These are phyloP conservation scores for Argyra leucocephala DNA, from an alignment of 2,888 invertebrate species.

Conservation along the genomic window DNA sequence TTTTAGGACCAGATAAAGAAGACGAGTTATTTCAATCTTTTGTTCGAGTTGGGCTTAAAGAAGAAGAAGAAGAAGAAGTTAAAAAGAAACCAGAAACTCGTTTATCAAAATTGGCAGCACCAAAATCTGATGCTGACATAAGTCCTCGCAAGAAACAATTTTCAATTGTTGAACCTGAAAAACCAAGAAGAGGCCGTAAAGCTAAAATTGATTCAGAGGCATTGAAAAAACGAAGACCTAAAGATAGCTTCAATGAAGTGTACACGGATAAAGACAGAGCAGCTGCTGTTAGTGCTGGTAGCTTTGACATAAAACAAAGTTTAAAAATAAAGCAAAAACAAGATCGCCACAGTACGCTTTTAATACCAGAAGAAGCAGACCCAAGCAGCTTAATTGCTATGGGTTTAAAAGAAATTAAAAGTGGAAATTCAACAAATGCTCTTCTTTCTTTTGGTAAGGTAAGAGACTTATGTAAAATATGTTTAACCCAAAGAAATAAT, in stretches of 20 bases:
- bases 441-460: slow-evolving; percentile 71
- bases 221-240: slow-evolving; percentile 36
- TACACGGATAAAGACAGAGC: slow-evolving; percentile 87
- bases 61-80: slow-evolving; percentile 45
- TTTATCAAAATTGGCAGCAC: slow-evolving; percentile 19
- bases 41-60: slow-evolving; percentile 57
- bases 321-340: slow-evolving; percentile 68
- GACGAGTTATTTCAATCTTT: slow-evolving; percentile 72
- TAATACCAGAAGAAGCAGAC: slow-evolving; percentile 70
- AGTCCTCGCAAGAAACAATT: slow-evolving; percentile 19
- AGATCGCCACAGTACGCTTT: slow-evolving; percentile 61
- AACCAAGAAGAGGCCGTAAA: slow-evolving; percentile 32
- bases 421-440: slow-evolving; percentile 63
- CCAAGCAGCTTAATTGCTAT: slow-evolving; percentile 65
- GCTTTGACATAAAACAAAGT: slow-evolving; percentile 79
- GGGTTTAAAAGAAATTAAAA: slow-evolving; percentile 65
- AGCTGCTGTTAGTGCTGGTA: slow-evolving; percentile 68
- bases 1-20: slow-evolving; percentile 58
- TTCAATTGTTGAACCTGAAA: slow-evolving; percentile 19
- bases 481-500: no score
- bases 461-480: slow-evolving; percentile 10
- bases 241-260: slow-evolving; percentile 55
- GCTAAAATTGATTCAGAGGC: slow-evolving; percentile 33
- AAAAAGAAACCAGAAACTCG: slow-evolving; percentile 20
- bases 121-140: slow-evolving; percentile 28